Evolutionary conservation across 1,140 invertebrate species (phyloP), one percentile per base, ranked within the genome.

Genomic region (Bombus fervidus): DNA sequence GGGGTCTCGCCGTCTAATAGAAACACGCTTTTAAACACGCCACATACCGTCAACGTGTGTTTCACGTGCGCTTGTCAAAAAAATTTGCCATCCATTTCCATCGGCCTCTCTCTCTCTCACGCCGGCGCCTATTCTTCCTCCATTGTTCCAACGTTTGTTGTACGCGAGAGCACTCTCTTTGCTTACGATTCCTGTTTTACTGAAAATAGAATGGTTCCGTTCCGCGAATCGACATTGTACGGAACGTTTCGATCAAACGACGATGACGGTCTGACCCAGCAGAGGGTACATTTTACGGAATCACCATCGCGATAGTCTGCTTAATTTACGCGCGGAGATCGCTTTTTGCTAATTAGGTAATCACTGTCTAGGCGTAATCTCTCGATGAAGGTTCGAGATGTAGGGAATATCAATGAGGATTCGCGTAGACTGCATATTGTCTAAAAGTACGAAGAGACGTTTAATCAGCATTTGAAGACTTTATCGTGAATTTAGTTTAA

Each of bases 21-120:
- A 79, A 80, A 69, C 64, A 37, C 43, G 64, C 41, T 79, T 79
- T 79, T 79, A 66, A 78, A 79, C 39, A 43, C 64, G 39, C 59
- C 25, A 12, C 2, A 5, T 18, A 13, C 18, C 39, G 71, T 4
- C 39, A 10, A 15, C 41, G 41, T 22, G 72, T 74, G n/a, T 74
- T 74, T 47, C 41, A 31, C 22, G 68, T 25, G 22, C 28, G 3
- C 57, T 34, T 31, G 77, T 80, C 64, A 69, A 80, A 66, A 79
- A 69, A 69, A 69, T 80, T 80, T 37, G 22, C 77, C 64, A 80
- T 80, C 62, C 62, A 69, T 62, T 69, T 69, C 37, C 62, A 80
- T 80, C 43, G 64, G 5, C 37, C 77, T 3, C 28, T 8, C 25
- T 37, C 13, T n/a, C n/a, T 2, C n/a, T 4, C 15, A 25, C 1